phyloP scores from a whole-genome alignment of 2,888 invertebrate species.

The Xestia rhomboidea region DNA sequence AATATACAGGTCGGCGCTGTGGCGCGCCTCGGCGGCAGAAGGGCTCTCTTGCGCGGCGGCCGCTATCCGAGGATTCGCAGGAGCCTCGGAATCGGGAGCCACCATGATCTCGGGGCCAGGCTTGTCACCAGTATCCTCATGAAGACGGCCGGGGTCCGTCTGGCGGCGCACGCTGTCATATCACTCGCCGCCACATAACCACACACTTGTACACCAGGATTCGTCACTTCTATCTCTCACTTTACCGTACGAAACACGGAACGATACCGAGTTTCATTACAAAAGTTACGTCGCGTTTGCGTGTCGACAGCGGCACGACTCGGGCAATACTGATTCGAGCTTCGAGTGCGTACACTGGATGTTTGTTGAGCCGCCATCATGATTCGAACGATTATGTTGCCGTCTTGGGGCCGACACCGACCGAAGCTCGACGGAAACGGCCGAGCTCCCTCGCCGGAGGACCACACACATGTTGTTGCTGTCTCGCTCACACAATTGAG shows the following conservation, averaged over 20 bases:
- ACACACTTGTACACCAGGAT: slow-evolving; percentile 89
- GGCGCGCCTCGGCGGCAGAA: slow-evolving; percentile 88
- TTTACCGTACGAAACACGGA: slow-evolving; percentile 85
- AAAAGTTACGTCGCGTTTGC: slow-evolving; percentile 74
- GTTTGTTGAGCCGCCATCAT: slow-evolving; percentile 90
- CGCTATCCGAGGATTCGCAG: slow-evolving; percentile 91
- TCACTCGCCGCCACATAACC: slow-evolving; percentile 91
- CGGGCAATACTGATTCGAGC: slow-evolving; percentile 86
- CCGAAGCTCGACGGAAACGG: slow-evolving; percentile 81
- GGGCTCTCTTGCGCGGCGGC: slow-evolving; percentile 84
- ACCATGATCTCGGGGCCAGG: slow-evolving; percentile 91
- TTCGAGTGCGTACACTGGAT: slow-evolving; percentile 84
- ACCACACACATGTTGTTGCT: slow-evolving; percentile 87
- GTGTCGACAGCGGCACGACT: slow-evolving; percentile 84
- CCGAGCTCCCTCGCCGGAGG: slow-evolving; percentile 81
- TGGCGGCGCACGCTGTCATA: slow-evolving; percentile 90
- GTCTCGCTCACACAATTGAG: slow-evolving; percentile 80
- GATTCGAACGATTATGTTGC: slow-evolving; percentile 88
- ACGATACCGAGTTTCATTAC: slow-evolving; percentile 83
- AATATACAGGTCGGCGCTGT: slow-evolving; percentile 95
- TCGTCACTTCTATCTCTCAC: slow-evolving; percentile 87
- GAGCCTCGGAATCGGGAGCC: slow-evolving; percentile 91
- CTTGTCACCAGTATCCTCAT: slow-evolving; percentile 91
- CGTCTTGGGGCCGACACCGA: slow-evolving; percentile 83
- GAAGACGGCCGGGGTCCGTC: slow-evolving; percentile 91